Evolutionary conservation across 2,888 invertebrate species (phyloP), one percentile per base, ranked within the genome.

Genomic region (Drosophila anomelani): DNA sequence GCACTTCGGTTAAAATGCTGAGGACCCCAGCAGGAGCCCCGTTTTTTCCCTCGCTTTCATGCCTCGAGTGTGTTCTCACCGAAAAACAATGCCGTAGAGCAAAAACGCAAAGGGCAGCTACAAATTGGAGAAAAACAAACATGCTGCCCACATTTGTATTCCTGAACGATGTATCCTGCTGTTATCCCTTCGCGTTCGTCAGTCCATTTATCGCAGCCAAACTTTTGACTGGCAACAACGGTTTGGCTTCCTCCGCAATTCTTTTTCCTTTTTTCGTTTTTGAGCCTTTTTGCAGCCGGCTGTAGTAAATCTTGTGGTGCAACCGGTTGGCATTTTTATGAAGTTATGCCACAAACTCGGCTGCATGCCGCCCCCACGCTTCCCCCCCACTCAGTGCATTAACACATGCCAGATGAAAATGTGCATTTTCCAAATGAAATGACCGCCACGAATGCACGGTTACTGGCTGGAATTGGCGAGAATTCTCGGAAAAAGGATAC

Each of bases 141-240:
- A 68, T 49, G 79, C 68, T 76, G 64, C 62, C 56, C 73, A 56
- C 85, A 85, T 83, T 83, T 80, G 69, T 87, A 82, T 88, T 80
- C 80, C 75, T 68, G 59, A 72, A 68, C 68, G 73, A 56, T 23
- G 69, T 47, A 68, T 58, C 75, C 75, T 51, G 75, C 74, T 73
- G 73, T 68, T 74, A 75, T 74, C 75, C 75, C 67, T 75, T 44
- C 62, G 58, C 76, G 61, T 69, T 75, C 76, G 76, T 75, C 70
- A 72, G 70, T 75, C 80, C 67, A 73, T 82, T 68, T 75, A 85
- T 78, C 71, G 73, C 68, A 46, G 41, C 59, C 43, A 54, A 79
- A 76, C 72, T 87, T 83, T 77, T 63, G 63, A 53, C 41, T 47
- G 44, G 54, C 34, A 54, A 56, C 57, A 46, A 46, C 46, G 38